Percentiles rank a stretch among this genome's conserved stretches.
phyloP scores from a whole-genome alignment of 1,140 invertebrate species.

The Chlorops oryzae region DNA sequence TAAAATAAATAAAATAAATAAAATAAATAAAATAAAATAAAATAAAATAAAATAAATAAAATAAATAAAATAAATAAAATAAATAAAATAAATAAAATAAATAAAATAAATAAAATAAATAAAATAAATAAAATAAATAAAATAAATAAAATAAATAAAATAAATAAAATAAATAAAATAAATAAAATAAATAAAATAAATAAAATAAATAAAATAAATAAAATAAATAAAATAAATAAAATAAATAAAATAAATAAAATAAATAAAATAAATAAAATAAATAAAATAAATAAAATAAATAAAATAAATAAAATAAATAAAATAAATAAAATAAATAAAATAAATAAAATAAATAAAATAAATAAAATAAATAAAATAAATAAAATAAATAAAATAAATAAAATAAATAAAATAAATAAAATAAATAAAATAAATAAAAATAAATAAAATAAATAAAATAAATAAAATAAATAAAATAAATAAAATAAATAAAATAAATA shows the following conservation, averaged over 20 bases:
- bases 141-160: no score
- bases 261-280: no score
- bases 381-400: not conserved
- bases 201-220: no score
- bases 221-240: no score
- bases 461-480: not conserved
- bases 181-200: no score
- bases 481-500: not conserved
- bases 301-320: slow-evolving; percentile 14
- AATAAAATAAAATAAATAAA: slow-evolving; percentile 15
- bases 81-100: not conserved
- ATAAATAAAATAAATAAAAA: not conserved
- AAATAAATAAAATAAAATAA: slow-evolving; percentile 13
- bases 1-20: slow-evolving; percentile 2
- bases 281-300: not conserved
- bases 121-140: no score
- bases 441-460: not conserved
- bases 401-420: slow-evolving; percentile 1
- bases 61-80: not conserved
- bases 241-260: no score
- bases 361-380: not conserved
- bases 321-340: not conserved
- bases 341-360: slow-evolving; percentile 1
- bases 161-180: no score
- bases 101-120: not conserved